Base-by-base conservation (phyloP, 37 sponge, comb jelly and placozoan genomes). In the Axinella damicornis region DNA sequence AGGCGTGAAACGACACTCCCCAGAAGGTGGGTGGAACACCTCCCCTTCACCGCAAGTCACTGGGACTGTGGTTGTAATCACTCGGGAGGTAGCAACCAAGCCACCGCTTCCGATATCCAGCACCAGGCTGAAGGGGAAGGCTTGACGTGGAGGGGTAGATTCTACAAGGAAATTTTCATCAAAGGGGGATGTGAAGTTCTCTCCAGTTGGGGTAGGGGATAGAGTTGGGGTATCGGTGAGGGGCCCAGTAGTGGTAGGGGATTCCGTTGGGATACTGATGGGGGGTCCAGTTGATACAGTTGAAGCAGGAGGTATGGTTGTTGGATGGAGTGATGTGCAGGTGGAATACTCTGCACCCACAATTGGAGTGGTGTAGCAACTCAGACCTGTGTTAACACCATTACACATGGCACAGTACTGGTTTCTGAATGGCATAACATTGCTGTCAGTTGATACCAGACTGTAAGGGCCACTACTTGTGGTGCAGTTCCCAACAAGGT, bases 341-440 rank as follows among this genome's bases (percentile, higher is more conserved):
- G 46, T 61, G 63, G 27, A 22, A 61, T 25, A 61, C 25, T 5
- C 63, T 25, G 2, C 12, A 14, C 25, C 27, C 5, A 2, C 14
- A 11, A 14, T 46, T 46, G 46, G 46, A 46, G 46, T 4, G 46
- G 4, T 46, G 46, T 46, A 46, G 9, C 46, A 46, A 46, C 46
- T 46, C 9, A 46, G 20, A 24, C 33, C 32, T 5, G 9, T 72
- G 41, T 19, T n/a, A 21, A 34, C 78, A 24, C 64, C 64, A 61
- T 77, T 77, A 32, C 78, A 77, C 22, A 63, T 24, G 40, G 78
- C 78, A 61, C 78, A 77, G 65, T 61, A 61, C 40, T 34, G 40
- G 33, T 77, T 77, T 35, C 78, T 54, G 39, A 38, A 77, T 14
- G 28, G 33, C 9, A 34, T 2, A 33, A 2, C 34, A 11, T 18